These are phyloP conservation scores for Coleophora flavipennella DNA, from an alignment of 2,888 invertebrate genomes.

Conservation along the genomic window DNA sequence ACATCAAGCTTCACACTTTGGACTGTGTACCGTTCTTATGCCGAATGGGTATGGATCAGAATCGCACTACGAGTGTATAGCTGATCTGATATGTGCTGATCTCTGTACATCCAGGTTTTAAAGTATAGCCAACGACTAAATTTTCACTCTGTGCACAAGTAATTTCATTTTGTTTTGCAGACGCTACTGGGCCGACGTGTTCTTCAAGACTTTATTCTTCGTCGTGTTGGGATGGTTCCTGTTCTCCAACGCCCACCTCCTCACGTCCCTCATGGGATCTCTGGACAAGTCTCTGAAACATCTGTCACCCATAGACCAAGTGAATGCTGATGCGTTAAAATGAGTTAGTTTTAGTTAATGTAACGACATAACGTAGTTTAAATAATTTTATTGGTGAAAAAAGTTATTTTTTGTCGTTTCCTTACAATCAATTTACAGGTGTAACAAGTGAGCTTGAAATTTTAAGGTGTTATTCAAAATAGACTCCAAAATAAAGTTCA, in stretches of 20 bases:
- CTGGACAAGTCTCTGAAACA: constrained; percentile 35
- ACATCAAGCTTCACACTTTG: too few relatives aligned
- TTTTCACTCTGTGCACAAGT: background rate
- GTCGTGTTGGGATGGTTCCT: constrained; percentile 37
- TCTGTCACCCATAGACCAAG: constrained; percentile 25
- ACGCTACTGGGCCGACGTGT: constrained; percentile 44
- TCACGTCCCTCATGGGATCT: constrained; percentile 30
- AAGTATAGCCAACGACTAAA: background rate
- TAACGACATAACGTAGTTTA: background rate
- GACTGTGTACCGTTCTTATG: too few relatives aligned
- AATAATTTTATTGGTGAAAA: too few relatives aligned
- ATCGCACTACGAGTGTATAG: too few relatives aligned
- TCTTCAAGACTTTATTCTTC: constrained; percentile 32
- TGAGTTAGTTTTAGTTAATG: background rate
- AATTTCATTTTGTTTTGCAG: constrained; percentile 27
- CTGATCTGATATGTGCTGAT: too few relatives aligned
- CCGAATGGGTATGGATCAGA: too few relatives aligned
- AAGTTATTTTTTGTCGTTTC: too few relatives aligned
- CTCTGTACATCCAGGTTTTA: too few relatives aligned
- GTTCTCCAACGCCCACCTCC: constrained; percentile 31
- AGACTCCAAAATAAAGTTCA: too few relatives aligned
- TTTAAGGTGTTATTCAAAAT: too few relatives aligned
- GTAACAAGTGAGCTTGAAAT: too few relatives aligned
- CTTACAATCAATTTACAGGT: too few relatives aligned
- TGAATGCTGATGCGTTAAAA: constrained; percentile 20